Evolutionary conservation across 1,140 invertebrate species (phyloP), one percentile per base, ranked within the genome.

Genomic region (Lordiphosa collinella): DNA sequence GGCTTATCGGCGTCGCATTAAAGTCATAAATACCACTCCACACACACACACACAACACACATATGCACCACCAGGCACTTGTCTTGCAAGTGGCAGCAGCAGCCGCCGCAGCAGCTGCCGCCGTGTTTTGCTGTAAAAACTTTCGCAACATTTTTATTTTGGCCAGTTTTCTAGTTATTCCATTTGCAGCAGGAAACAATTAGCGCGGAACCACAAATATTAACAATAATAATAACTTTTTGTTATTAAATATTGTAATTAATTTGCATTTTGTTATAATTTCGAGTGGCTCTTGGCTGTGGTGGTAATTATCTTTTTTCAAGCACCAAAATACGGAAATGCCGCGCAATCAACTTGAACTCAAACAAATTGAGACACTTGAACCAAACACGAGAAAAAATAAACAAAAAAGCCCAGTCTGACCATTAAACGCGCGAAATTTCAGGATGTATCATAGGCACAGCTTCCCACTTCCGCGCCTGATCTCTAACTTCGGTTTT

Each of bases 221-320:
- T 22, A 46, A 29, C 43, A 46, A 29, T 29, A 34, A 29, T 54
- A 18, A 18, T 18, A 18, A 18, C 18, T 47, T 37, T 65, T 66
- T 32, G 44, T 62, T 53, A 50, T 58, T 41, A 36, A 60, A 41
- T 61, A 37, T 36, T 43, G 61, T 58, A 70, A 80, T 70, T 80
- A 51, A 75, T 80, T 80, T 82, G 70, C 64, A 79, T 79, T 80
- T 79, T 40, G 43, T 65, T 74, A 65, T 38, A 58, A 44, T 70
- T 74, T 67, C 37, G 46, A 63, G 58, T 56, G 41, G 31, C 48
- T 47, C 55, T 64, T 40, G 40, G 22, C 37, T n/a, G n/a, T n/a
- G n/a, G 50, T 22, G 22, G 41, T 40, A 57, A 61, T 76, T 70
- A 58, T 38, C 46, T 38, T 14, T 12, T 13, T 35, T 63, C 16